phyloP scores from a whole-genome alignment of 1,140 invertebrate species.

The Holcopasites calliopsidis region DNA sequence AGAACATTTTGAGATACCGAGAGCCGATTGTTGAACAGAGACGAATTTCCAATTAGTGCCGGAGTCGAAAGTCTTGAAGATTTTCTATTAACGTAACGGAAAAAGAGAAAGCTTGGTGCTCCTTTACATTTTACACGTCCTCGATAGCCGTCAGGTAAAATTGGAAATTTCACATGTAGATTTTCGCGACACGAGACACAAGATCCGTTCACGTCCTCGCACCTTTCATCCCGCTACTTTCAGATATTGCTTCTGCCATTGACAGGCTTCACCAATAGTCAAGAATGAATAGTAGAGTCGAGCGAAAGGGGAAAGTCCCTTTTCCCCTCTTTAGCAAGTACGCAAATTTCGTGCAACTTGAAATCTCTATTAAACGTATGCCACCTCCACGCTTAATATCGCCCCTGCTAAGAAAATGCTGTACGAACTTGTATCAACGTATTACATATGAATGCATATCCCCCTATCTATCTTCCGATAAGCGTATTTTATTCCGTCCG shows the following conservation, averaged over 20 bases:
- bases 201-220: not conserved
- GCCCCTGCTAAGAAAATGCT: too few relatives aligned
- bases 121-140: conserved; percentile 3
- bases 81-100: too few relatives aligned
- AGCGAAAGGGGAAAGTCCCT: not conserved
- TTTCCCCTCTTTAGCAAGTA: not conserved
- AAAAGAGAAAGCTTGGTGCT: too few relatives aligned
- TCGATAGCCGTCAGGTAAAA: not conserved
- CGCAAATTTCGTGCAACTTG: not conserved
- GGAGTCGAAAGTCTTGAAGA: too few relatives aligned
- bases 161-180: conserved; percentile 22
- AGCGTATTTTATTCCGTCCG: conserved; percentile 22
- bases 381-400: too few relatives aligned
- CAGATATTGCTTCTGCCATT: conserved; percentile 28
- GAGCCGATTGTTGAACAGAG: too few relatives aligned
- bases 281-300: conserved; percentile 18
- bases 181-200: conserved; percentile 1
- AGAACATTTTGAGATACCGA: too few relatives aligned
- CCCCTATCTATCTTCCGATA: conserved; percentile 14
- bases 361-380: too few relatives aligned
- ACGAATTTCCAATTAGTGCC: too few relatives aligned
- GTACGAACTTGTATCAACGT: not conserved
- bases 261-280: conserved; percentile 27
- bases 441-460: not conserved
- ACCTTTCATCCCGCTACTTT: conserved; percentile 4